Conservation (phyloP, 2,888 invertebrate species). For the Amphiduros pacificus region DNA sequence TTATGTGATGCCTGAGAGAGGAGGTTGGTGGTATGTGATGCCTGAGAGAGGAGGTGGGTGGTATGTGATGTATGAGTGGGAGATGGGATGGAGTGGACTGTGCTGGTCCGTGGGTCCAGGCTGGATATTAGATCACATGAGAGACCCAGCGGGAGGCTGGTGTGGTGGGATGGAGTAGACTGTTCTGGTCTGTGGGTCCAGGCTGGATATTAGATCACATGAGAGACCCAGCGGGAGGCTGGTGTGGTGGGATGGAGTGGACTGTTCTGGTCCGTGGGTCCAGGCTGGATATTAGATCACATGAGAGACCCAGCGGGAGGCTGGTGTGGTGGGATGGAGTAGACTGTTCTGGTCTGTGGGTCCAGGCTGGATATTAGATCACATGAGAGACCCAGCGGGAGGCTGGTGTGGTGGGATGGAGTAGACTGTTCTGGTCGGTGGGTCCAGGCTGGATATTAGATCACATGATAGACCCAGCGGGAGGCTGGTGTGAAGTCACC, state of each 20-base stretch:
- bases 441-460: no score
- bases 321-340: background rate
- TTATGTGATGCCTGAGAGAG: background rate
- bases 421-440: no score
- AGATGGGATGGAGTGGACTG: no score
- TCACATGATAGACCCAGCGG: no score
- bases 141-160: background rate
- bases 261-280: background rate
- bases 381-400: no score
- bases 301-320: background rate
- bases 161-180: background rate
- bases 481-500: no score
- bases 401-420: no score
- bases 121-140: background rate
- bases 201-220: background rate
- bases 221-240: background rate
- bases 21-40: background rate
- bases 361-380: no score
- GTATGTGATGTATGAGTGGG: background rate
- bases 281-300: no score
- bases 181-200: background rate
- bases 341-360: background rate
- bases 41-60: background rate
- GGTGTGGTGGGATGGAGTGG: background rate
- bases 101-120: background rate